Base-by-base conservation (phyloP, 2,113 vertebrate species). In the Gobius niger region DNA sequence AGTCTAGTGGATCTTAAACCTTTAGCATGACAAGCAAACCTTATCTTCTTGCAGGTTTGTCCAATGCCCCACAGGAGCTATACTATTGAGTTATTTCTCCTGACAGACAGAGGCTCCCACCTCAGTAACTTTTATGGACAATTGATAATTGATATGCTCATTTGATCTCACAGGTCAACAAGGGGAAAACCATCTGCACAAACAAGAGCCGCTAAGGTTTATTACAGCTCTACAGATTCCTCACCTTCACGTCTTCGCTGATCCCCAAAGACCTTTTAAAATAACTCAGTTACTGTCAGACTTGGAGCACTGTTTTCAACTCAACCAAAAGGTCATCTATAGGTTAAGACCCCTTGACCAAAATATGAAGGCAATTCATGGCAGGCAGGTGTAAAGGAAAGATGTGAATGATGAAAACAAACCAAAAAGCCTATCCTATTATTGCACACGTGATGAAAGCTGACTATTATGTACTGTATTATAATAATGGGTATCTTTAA, bases 111-210 rank as follows among this genome's bases (percentile, higher is more conserved):
- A 54, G 49, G 83, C 71, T 72, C 81, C 86, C 77, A 88, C 91
- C 91, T 91, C 84, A 85, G 87, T 91, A 89, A 91, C 85, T 61
- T 91, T 88, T 85, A 91, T 79, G 89, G 82, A 83, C 85, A 73
- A 87, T 92, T 90, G 85, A 86, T 75, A 82, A 90, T 75, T 76
- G 87, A 91, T 87, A 87, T 84, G 84, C 71, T 85, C 82, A 85
- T 91, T 89, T 90, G 88, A 90, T 91, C 88, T 89, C 84, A 34
- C 81, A 75, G 81, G 65, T 75, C 66, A 60, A 78, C 76, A 11
- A 67, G 70, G 88, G 85, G 78, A 84, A 90, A 91, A 87, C 88
- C 92, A 93, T 90, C 91, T 93, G 92, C 90, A 87, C 84, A 92
- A 93, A 92, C 88, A 91, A 41, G 80, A 74, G 65, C 46, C 76